Conservation (phyloP, 2,797 vertebrate species). For the Rhabdophis nuchalis region DNA sequence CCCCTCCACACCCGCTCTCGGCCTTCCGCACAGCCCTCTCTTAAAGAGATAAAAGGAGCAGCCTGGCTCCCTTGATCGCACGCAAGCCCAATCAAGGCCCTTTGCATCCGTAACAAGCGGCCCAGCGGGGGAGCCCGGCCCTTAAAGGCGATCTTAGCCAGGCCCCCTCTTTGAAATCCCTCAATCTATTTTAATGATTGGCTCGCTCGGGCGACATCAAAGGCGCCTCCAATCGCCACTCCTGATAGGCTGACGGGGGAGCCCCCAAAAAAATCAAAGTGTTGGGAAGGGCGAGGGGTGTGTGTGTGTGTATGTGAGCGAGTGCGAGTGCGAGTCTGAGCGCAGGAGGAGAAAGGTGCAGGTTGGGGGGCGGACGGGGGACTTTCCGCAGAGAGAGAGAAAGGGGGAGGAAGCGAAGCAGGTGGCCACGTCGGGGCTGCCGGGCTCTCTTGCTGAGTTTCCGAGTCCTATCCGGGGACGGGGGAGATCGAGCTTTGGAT, state of each 20-base stretch:
- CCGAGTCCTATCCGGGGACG: neutral
- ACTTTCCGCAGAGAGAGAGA: neutral
- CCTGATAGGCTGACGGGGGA: conserved; percentile 53
- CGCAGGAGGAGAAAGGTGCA: conserved; percentile 20
- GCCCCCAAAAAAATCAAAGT: conserved; percentile 39
- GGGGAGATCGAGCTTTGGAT: too few species aligned
- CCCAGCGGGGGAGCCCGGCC: conserved; percentile 76
- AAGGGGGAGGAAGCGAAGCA: neutral
- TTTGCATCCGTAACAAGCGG: conserved; percentile 78
- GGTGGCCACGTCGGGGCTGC: neutral
- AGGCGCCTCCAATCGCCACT: conserved; percentile 46
- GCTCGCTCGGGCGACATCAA: conserved; percentile 66
- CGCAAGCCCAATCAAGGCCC: conserved; percentile 38
- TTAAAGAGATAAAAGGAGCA: conserved; percentile 24
- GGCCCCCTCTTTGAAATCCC: conserved; percentile 75
- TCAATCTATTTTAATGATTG: conserved; percentile 70
- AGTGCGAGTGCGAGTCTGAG: conserved; percentile 18
- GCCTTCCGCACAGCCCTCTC: conserved; percentile 48
- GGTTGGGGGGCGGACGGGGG: neutral
- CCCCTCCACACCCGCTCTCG: neutral
- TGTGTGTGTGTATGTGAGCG: too few species aligned
- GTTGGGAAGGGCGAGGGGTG: neutral
- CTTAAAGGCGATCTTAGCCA: conserved; percentile 79
- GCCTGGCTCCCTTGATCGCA: neutral
- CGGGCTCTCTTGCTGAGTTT: neutral